Evolutionary conservation across 2,113 vertebrate species (phyloP).

Genomic region (Dromas ardeola): DNA sequence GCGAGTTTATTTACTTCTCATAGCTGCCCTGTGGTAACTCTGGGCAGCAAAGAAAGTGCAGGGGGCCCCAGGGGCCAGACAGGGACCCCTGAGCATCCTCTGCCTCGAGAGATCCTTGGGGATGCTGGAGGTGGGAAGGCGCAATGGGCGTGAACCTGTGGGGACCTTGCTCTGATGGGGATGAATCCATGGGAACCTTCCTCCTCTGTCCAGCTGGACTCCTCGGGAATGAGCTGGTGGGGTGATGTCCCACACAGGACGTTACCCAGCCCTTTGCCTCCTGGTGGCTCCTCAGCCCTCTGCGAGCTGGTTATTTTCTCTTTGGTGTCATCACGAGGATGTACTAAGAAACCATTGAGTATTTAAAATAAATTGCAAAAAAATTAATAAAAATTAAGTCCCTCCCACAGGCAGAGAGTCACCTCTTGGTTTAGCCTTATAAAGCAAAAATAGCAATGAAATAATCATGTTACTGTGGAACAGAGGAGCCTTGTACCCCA

Average conservation of each 20-base stretch:
- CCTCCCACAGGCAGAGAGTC: background rate
- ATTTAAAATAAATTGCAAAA: background rate
- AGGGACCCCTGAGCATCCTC: background rate
- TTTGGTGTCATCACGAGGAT: background rate
- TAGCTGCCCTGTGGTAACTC: fast-evolving
- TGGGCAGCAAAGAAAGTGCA: background rate
- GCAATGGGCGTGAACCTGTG: fast-evolving
- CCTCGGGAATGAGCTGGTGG: fast-evolving
- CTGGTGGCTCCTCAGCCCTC: background rate
- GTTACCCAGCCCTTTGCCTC: background rate
- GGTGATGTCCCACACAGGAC: fast-evolving
- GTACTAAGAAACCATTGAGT: background rate
- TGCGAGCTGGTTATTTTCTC: background rate
- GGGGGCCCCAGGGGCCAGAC: background rate
- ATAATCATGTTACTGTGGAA: background rate
- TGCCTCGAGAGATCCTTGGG: background rate
- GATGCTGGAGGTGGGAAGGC: background rate
- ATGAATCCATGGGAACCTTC: fast-evolving
- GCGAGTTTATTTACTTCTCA: background rate
- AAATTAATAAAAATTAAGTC: background rate
- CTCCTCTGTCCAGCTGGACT: background rate
- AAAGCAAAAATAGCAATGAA: background rate
- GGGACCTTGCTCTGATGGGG: background rate
- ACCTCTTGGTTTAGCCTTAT: background rate
- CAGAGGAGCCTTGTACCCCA: background rate